Evolutionary conservation across 2,888 invertebrate species (phyloP).

Genomic region (Trichopria drosophilae): DNA sequence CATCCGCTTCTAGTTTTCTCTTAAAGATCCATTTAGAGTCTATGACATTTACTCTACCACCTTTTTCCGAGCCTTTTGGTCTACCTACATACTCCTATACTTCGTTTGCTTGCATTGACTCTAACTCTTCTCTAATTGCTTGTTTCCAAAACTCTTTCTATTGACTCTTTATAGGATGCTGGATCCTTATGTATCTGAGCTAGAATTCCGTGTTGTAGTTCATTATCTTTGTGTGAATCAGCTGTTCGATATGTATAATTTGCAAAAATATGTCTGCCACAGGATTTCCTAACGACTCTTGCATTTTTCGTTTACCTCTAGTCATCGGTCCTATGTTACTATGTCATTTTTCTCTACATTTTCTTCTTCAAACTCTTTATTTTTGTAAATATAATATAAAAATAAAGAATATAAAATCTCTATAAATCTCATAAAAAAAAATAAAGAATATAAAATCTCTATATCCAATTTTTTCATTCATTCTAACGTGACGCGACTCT

Average conservation of each 20-base stretch:
- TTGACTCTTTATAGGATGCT: slow-evolving; percentile 6
- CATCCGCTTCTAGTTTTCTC: slow-evolving; percentile 19
- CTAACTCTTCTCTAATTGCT: slow-evolving; percentile 19
- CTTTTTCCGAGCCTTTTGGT: background rate
- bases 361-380: slow-evolving; percentile 7
- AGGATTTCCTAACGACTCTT: too few species aligned
- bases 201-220: slow-evolving; percentile 8
- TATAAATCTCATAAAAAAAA: too few species aligned
- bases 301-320: slow-evolving; percentile 17
- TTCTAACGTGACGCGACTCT: slow-evolving; percentile 16
- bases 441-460: too few species aligned
- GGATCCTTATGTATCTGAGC: slow-evolving; percentile 9
- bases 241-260: too few species aligned
- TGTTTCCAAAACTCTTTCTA: slow-evolving; percentile 8
- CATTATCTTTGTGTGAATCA: too few species aligned
- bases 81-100: slow-evolving; percentile 11
- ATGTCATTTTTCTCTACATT: too few species aligned
- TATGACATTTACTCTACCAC: slow-evolving; percentile 23
- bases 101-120: slow-evolving; percentile 23
- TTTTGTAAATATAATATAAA: slow-evolving; percentile 26
- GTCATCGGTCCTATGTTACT: slow-evolving; percentile 15
- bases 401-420: too few species aligned
- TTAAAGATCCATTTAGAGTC: slow-evolving; percentile 31
- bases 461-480: too few species aligned
- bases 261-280: slow-evolving; percentile 18